Evolutionary conservation across 2,888 invertebrate species (phyloP), one percentile per base, ranked within the genome.

Genomic region (Holacanthella duospinosa): DNA sequence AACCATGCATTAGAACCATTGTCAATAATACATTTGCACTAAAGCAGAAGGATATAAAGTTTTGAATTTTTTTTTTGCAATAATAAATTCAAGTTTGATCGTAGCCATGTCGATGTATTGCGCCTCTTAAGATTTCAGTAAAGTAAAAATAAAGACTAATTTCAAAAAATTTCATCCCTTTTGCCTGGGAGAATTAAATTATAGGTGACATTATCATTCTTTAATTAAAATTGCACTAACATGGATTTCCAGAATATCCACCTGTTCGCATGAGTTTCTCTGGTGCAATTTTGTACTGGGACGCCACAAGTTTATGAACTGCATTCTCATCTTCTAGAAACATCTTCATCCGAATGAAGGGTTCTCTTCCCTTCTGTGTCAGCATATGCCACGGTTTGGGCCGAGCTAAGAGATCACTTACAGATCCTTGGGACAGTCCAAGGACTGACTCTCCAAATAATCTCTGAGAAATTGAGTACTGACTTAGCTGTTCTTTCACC

Each of bases 351-450:
- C 95, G 83, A 68, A 96, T 95, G 79, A 95, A 96, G 0, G 95
- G 96, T 76, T 96, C 95, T 28, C 95, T 83, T 1, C 94, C 94
- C 78, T 95, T 95, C 72, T 78, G 79, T 19, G 99, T 99, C 59
- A 99, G 82, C 94, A 96, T 95, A 77, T 94, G 93, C 99, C 97
- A 99, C 0, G 96, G 94, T 77, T 99, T 99, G 43, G 99, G 99
- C 60, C 99, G 80, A 27, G 97, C 97, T 68, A 99, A 81, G 53
- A 99, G 82, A 78, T 99, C 99, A 56, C 95, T 96, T 1, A 99
- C 99, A 2, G 94, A 94, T 43, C 99, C 99, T 78, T 95, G 95
- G 1, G 93, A 93, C 60, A 95, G 79, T 1, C 95, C 95, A 64
- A 99, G 82, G n/a, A 99, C 96, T 1, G 91, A 93, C 78, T 99